Percentiles rank a stretch among this genome's conserved stretches.
phyloP scores from a whole-genome alignment of 1,140 invertebrate genomes.

The Rhyacophila brunnea region DNA sequence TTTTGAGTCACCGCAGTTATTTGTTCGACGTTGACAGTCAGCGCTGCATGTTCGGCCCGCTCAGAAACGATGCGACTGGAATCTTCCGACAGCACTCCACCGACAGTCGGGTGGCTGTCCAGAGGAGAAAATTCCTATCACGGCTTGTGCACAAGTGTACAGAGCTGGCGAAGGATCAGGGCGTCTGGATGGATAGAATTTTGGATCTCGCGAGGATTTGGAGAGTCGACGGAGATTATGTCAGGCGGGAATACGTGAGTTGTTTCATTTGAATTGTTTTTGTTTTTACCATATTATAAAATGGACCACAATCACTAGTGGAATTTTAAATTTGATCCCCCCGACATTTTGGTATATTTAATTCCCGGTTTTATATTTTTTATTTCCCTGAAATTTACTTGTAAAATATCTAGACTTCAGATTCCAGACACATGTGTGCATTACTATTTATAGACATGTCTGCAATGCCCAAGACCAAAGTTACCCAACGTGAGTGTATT shows the following conservation, averaged over 20 bases:
- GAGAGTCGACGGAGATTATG: slow-evolving; percentile 72
- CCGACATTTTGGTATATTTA: too few relatives aligned
- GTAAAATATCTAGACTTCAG: too few relatives aligned
- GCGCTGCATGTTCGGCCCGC: slow-evolving; percentile 33
- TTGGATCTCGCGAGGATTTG: slow-evolving; percentile 73
- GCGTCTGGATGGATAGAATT: slow-evolving; percentile 69
- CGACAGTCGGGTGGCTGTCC: slow-evolving; percentile 59
- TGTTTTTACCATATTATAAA: too few relatives aligned
- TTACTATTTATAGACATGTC: too few relatives aligned
- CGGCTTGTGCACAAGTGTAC: slow-evolving; percentile 60
- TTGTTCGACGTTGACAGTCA: slow-evolving; percentile 68
- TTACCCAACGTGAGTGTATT: too few relatives aligned
- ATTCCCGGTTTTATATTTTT: too few relatives aligned
- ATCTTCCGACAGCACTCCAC: slow-evolving; percentile 54
- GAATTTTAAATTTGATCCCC: too few relatives aligned
- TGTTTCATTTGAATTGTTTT: background rate
- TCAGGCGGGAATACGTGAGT: slow-evolving; percentile 70
- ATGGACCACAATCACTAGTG: too few relatives aligned
- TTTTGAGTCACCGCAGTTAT: slow-evolving; percentile 67
- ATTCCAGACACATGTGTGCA: too few relatives aligned
- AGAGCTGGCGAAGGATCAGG: slow-evolving; percentile 54
- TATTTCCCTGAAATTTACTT: too few relatives aligned
- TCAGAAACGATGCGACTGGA: slow-evolving; percentile 41
- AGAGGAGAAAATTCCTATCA: slow-evolving; percentile 63
- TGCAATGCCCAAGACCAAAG: too few relatives aligned